phyloP scores from a whole-genome alignment of 2,797 vertebrate genomes.

The Gallinago solitaria region DNA sequence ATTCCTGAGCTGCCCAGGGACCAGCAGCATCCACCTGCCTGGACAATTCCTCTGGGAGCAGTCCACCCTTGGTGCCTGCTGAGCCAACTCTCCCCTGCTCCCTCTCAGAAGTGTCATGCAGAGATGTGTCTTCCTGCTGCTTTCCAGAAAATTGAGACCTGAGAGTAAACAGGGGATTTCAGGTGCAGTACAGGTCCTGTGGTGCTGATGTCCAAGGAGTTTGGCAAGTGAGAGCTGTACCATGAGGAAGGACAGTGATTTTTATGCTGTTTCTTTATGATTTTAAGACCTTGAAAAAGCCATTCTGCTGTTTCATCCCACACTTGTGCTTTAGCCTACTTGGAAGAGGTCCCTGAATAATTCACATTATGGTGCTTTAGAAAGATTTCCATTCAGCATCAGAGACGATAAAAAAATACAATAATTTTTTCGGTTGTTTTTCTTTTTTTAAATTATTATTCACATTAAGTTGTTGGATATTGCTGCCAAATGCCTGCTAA shows the following conservation, averaged over 20 bases:
- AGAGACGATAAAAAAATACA: neutral
- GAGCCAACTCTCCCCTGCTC: accelerated
- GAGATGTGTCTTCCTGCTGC: neutral
- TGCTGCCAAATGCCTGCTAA: neutral
- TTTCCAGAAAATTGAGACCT: neutral
- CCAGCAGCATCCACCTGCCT: neutral
- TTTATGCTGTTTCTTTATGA: neutral
- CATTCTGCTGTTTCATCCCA: neutral
- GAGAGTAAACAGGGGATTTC: neutral
- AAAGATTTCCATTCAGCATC: neutral
- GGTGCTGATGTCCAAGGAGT: neutral
- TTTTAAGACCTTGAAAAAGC: neutral
- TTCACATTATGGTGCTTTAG: neutral
- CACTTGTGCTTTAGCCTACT: constrained; percentile 11
- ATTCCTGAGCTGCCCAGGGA: neutral
- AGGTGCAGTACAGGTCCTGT: accelerated
- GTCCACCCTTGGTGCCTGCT: neutral
- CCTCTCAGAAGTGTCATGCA: neutral
- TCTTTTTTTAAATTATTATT: neutral
- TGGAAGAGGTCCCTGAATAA: constrained; percentile 34
- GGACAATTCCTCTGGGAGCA: accelerated
- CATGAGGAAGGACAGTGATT: neutral
- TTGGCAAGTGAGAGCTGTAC: neutral
- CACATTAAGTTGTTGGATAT: neutral
- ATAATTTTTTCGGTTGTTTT: too few species aligned